These are phyloP conservation scores for Periphyllus acericola DNA, from an alignment of 2,888 invertebrate species.

Conservation along the genomic window DNA sequence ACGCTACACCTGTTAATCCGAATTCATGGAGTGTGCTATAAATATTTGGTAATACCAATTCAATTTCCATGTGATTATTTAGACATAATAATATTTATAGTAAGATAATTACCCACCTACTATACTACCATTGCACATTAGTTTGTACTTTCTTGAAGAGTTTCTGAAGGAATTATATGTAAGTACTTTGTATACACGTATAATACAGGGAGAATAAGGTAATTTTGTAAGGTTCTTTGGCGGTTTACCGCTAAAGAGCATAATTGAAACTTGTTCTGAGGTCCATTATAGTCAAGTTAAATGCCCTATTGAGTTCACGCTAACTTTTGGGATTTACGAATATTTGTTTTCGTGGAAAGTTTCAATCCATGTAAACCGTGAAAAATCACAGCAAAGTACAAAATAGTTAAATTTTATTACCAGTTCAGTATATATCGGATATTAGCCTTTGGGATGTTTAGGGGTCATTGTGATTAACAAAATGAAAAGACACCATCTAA, in stretches of 20 bases:
- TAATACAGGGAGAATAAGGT: conserved; percentile 4
- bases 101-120: background rate
- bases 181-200: background rate
- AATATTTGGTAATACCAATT: background rate
- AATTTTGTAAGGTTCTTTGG: background rate
- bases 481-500: too few species aligned
- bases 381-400: background rate
- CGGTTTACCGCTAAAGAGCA: background rate
- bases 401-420: background rate
- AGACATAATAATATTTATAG: background rate
- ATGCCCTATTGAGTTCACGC: background rate
- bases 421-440: too few species aligned
- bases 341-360: background rate
- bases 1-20: conserved; percentile 4
- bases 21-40: background rate
- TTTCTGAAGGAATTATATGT: background rate
- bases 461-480: too few species aligned
- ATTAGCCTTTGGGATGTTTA: too few species aligned
- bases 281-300: background rate
- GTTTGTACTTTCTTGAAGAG: conserved; percentile 14
- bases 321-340: background rate
- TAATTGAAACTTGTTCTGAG: conserved; percentile 32
- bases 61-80: background rate
- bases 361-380: background rate
- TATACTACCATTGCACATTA: background rate